Evolutionary conservation across 2,797 vertebrate genomes (phyloP).

Genomic region (Ciconia nigra): DNA sequence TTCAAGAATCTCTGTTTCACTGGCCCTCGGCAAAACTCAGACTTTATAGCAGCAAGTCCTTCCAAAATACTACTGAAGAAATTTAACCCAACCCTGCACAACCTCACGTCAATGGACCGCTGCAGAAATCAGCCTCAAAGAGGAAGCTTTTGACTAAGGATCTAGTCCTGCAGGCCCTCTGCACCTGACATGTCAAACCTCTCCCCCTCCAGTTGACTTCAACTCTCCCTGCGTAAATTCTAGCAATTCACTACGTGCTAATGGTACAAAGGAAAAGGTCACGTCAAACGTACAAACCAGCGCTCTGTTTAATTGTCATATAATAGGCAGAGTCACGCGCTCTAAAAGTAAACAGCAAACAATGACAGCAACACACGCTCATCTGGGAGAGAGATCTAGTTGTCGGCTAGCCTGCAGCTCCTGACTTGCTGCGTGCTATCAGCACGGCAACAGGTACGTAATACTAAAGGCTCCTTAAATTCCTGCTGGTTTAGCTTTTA

Average conservation of each 20-base stretch:
- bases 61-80: background rate
- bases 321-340: fast-evolving
- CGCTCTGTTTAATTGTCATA: background rate
- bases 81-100: background rate
- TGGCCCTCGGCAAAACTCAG: background rate
- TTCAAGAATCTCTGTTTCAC: background rate
- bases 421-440: background rate
- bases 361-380: fast-evolving
- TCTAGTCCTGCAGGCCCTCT: background rate
- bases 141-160: background rate
- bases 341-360: background rate
- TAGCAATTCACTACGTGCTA: background rate
- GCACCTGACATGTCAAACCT: background rate
- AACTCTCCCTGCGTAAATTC: background rate
- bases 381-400: background rate
- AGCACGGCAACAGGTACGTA: background rate
- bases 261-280: background rate
- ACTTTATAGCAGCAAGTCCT: background rate
- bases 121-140: background rate
- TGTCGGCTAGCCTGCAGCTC: background rate
- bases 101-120: background rate
- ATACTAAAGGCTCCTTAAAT: background rate
- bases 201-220: background rate
- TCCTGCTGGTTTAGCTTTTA: background rate
- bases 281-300: fast-evolving